Percentiles rank a stretch among this genome's conserved stretches.
Evolutionary conservation across 2,797 vertebrate genomes (phyloP).

Genomic region (Apogon talboti): DNA sequence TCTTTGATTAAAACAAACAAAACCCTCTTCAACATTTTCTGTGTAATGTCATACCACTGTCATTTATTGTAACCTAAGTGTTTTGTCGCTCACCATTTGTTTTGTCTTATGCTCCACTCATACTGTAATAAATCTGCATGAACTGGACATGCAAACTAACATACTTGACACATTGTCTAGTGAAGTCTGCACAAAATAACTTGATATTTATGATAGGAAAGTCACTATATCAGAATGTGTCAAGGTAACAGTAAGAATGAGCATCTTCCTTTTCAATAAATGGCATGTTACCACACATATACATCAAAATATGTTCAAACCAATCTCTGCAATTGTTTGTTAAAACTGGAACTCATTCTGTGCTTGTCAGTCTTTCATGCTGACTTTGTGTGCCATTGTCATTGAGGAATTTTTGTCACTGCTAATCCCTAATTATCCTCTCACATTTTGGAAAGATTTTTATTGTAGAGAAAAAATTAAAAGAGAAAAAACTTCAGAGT

Average conservation of each 20-base stretch:
- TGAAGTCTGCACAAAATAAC: constrained; percentile 15
- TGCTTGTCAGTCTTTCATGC: constrained; percentile 9
- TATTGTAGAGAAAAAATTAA: constrained; percentile 7
- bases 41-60: constrained; percentile 26
- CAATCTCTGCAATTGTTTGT: constrained; percentile 4
- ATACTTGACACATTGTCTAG: constrained; percentile 18
- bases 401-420: constrained; percentile 12
- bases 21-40: constrained; percentile 19
- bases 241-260: constrained; percentile 1
- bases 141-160: constrained; percentile 25
- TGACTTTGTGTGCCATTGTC: constrained; percentile 31
- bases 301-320: constrained; percentile 1
- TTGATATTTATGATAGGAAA: constrained; percentile 6
- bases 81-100: constrained; percentile 15
- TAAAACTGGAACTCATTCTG: background rate
- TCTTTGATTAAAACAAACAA: constrained; percentile 1
- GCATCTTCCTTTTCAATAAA: constrained; percentile 7
- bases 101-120: constrained; percentile 27
- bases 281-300: constrained; percentile 16
- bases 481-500: background rate
- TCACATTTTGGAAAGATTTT: constrained; percentile 20
- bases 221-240: constrained; percentile 27
- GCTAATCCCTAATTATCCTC: constrained; percentile 31
- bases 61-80: constrained; percentile 34
- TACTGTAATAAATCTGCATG: constrained; percentile 29